These are phyloP conservation scores for Drosophila conformis DNA, from an alignment of 2,888 invertebrate genomes.

Conservation along the genomic window DNA sequence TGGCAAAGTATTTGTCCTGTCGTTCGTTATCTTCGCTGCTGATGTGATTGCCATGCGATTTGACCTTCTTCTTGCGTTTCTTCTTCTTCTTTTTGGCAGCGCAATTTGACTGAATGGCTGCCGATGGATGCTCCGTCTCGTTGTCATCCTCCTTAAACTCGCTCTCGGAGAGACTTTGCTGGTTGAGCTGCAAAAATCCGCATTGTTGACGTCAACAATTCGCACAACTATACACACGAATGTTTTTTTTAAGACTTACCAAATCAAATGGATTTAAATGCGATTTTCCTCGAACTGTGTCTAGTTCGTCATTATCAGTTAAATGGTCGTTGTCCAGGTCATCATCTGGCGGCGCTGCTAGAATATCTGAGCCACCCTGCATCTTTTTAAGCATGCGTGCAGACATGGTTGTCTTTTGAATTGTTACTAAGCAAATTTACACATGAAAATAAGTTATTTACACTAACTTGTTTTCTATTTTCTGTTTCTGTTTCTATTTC, in stretches of 20 bases:
- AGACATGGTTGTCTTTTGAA: constrained; percentile 86
- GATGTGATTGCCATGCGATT: constrained; percentile 85
- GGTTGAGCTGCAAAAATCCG: constrained; percentile 86
- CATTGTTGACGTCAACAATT: constrained; percentile 8
- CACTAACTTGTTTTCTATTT: constrained; percentile 33
- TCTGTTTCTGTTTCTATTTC: constrained; percentile 30
- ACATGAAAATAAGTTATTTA: constrained; percentile 49
- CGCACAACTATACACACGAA: neutral
- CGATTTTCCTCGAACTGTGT: constrained; percentile 87
- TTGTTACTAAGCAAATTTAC: constrained; percentile 45
- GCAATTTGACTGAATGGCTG: constrained; percentile 85
- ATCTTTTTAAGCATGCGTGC: constrained; percentile 89
- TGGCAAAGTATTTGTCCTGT: constrained; percentile 82
- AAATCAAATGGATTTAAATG: constrained; percentile 90
- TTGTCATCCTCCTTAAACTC: constrained; percentile 90
- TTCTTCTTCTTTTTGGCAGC: constrained; percentile 88
- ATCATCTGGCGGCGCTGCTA: constrained; percentile 84
- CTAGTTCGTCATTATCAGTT: constrained; percentile 86
- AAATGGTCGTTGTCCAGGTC: constrained; percentile 85
- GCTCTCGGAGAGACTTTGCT: constrained; percentile 89
- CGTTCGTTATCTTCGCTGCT: constrained; percentile 88
- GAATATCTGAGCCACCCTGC: constrained; percentile 86
- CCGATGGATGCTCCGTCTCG: constrained; percentile 87
- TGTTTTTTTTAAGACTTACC: constrained; percentile 85
- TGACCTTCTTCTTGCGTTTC: constrained; percentile 87